Evolutionary conservation across 2,113 vertebrate genomes (phyloP).

Genomic region (Phalacrocorax carbo): DNA sequence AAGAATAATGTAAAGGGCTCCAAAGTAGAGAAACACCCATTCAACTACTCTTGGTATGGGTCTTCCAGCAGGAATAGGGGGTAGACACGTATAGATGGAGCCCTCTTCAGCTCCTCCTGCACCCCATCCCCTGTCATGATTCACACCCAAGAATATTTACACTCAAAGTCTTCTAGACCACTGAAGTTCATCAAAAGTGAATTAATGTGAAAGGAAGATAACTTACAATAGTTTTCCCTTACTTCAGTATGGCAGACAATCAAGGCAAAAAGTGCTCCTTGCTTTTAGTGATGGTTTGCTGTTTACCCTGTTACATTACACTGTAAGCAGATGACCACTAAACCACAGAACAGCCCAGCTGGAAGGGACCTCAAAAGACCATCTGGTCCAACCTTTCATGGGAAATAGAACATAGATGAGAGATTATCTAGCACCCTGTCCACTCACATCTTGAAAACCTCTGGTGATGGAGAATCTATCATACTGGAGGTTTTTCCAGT

Average conservation of each 20-base stretch:
- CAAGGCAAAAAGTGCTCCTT: background rate
- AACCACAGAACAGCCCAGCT: rapidly evolving
- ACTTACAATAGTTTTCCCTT: background rate
- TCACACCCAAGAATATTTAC: background rate
- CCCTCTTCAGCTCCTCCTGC: background rate
- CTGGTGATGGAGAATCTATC: background rate
- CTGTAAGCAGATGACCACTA: background rate
- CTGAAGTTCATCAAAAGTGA: background rate
- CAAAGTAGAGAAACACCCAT: background rate
- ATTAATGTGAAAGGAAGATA: background rate
- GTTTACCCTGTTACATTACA: background rate
- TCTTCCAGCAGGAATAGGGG: background rate
- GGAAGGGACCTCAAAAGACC: background rate
- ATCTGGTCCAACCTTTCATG: background rate
- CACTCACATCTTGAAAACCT: background rate
- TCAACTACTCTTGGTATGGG: background rate
- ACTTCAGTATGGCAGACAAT: background rate
- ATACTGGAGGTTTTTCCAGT: background rate
- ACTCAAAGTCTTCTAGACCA: background rate
- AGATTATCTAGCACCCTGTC: background rate
- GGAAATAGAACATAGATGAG: background rate
- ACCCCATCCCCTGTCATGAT: background rate
- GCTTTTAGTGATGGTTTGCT: background rate
- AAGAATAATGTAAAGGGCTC: background rate
- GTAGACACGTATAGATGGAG: rapidly evolving